Percentiles rank a stretch among this genome's conserved stretches.
phyloP scores from a whole-genome alignment of 2,888 invertebrate species.

The Mythimna impura region DNA sequence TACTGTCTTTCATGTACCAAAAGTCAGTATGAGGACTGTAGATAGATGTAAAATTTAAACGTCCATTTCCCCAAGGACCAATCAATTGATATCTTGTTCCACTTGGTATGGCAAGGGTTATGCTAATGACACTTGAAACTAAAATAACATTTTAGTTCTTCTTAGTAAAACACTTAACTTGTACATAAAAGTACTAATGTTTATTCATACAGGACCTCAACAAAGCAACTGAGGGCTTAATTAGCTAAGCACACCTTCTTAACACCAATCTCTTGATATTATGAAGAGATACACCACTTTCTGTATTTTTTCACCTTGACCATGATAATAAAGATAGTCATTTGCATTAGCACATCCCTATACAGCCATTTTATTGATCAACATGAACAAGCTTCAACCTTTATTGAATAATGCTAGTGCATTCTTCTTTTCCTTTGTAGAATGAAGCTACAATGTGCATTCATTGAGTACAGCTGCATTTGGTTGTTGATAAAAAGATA shows the following conservation, averaged over 20 bases:
- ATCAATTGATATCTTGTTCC: slow-evolving; percentile 5
- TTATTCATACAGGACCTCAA: not conserved
- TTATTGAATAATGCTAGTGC: slow-evolving; percentile 39
- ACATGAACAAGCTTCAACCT: slow-evolving; percentile 31
- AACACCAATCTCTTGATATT: not conserved
- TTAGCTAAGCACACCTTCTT: not conserved
- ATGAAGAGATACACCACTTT: not conserved
- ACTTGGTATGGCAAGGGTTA: slow-evolving; percentile 4
- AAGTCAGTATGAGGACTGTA: not conserved
- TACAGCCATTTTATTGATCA: slow-evolving; percentile 20
- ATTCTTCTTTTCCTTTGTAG: slow-evolving; percentile 24
- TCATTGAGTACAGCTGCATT: slow-evolving; percentile 7
- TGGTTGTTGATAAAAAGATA: slow-evolving; percentile 10
- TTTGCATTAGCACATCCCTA: slow-evolving; percentile 3
- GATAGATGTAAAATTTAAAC: not conserved
- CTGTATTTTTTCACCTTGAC: not conserved
- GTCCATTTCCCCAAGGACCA: not conserved
- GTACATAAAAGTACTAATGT: not conserved
- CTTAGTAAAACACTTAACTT: not conserved
- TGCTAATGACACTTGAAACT: not conserved
- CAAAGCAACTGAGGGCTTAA: not conserved
- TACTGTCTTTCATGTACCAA: not conserved
- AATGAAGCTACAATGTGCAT: slow-evolving; percentile 30
- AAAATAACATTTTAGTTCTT: not conserved
- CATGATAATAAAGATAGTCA: not conserved